Base-by-base conservation (phyloP, 2,113 vertebrate genomes). In the Menidia beryllina region DNA sequence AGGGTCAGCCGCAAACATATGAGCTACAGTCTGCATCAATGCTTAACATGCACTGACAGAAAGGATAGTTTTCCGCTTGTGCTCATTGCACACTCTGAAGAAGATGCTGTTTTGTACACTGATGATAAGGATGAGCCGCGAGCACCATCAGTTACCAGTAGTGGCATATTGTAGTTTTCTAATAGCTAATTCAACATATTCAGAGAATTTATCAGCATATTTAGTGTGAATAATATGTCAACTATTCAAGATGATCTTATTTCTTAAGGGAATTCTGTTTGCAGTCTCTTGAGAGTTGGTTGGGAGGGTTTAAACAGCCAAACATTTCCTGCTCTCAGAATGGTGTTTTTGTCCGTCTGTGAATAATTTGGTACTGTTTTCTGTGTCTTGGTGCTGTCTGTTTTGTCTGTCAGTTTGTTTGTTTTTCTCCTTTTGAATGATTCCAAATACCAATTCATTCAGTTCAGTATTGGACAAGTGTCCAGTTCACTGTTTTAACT, bases 201-300 rank as follows among this genome's bases (percentile, higher is more conserved):
- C 36, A 54, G n/a, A n/a, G n/a, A n/a, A n/a, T n/a, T n/a, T n/a
- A n/a, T n/a, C n/a, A n/a, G n/a, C n/a, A n/a, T n/a, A n/a, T n/a
- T n/a, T n/a, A n/a, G n/a, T n/a, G n/a, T n/a, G n/a, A n/a, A n/a
- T n/a, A n/a, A n/a, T n/a, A n/a, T n/a, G n/a, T n/a, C n/a, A 34
- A 10, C 10, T 34, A 3, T 34, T 34, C 30, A 5, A 50, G 21
- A 8, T 19, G n/a, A 2, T 45, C 12, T 45, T 84, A 38, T 5
- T 47, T 23, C 51, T 61, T 19, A 60, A 45, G 1, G 13, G 24
- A 68, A 62, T 11, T 17, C 2, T n/a, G 20, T 69, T 81, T 77
- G 21, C 59, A 82, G 26, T 80, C 76, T 81, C 75, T 78, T 85
- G 75, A 84, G 76, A 83, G 78, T 55, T 17, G 15, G 10, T 54